Evolutionary conservation across 2,113 vertebrate species (phyloP).

Genomic region (Tichodroma muraria): DNA sequence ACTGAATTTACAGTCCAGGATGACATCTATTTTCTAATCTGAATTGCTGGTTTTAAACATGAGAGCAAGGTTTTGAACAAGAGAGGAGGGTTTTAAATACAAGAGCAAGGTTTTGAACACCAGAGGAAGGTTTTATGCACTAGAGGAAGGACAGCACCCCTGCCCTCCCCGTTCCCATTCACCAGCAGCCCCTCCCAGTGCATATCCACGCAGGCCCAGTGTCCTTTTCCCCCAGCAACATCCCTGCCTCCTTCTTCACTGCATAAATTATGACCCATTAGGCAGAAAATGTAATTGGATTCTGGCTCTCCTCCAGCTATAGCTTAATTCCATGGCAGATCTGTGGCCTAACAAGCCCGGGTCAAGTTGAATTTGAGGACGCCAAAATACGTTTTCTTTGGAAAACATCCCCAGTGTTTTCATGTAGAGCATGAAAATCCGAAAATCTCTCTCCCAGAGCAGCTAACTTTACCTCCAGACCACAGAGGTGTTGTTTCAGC

Average conservation of each 20-base stretch:
- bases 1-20: neutral
- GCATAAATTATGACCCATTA: conserved; percentile 36
- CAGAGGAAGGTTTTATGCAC: accelerated
- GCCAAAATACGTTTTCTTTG: neutral
- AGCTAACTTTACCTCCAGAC: neutral
- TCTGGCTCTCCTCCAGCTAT: conserved; percentile 14
- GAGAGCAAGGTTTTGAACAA: neutral
- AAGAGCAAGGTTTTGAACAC: too few species aligned
- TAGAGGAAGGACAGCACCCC: neutral
- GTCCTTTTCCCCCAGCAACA: neutral
- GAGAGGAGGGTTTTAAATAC: neutral
- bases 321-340: neutral
- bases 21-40: neutral
- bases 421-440: neutral
- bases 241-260: neutral
- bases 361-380: conserved; percentile 37
- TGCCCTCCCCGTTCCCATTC: neutral
- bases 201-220: neutral
- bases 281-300: conserved; percentile 3
- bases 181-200: neutral
- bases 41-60: neutral
- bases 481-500: neutral
- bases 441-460: neutral
- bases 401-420: neutral
- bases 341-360: neutral